phyloP scores from a whole-genome alignment of 2,797 vertebrate genomes.

The Anguilla anguilla region DNA sequence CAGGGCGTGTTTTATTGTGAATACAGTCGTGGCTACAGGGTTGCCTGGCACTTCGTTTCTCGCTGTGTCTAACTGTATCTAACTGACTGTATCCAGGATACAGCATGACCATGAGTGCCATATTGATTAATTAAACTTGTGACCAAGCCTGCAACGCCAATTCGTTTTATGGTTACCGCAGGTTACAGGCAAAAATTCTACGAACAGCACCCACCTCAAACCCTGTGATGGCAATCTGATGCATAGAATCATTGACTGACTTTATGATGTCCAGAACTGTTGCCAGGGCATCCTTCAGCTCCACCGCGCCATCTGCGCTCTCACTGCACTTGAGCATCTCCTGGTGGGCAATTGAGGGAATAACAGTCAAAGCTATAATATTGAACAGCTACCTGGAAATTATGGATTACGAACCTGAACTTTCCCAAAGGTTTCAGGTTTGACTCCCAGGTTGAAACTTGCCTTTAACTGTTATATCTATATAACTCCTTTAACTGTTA shows the following conservation, averaged over 20 bases:
- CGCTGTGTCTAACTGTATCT: too few species aligned
- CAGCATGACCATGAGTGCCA: too few species aligned
- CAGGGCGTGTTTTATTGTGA: too few species aligned
- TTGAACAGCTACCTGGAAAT: neutral
- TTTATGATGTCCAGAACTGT: constrained; percentile 89
- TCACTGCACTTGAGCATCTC: constrained; percentile 87
- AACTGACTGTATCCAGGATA: too few species aligned
- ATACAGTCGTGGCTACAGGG: too few species aligned
- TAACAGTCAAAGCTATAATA: neutral
- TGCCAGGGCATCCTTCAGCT: constrained; percentile 86
- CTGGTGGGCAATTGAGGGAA: constrained; percentile 59
- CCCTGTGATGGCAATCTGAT: constrained; percentile 92
- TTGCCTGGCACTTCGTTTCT: too few species aligned
- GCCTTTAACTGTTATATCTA: neutral
- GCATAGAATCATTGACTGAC: constrained; percentile 92
- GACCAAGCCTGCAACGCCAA: neutral
- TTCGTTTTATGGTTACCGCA: neutral
- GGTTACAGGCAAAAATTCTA: neutral
- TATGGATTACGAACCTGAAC: neutral
- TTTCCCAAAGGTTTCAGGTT: too few species aligned
- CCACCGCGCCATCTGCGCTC: constrained; percentile 76
- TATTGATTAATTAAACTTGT: neutral
- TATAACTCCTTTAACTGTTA: neutral
- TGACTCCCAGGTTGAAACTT: too few species aligned
- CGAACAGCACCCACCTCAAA: constrained; percentile 78